Conservation (phyloP, 2,113 vertebrate genomes). For the Stictonetta naevosa region DNA sequence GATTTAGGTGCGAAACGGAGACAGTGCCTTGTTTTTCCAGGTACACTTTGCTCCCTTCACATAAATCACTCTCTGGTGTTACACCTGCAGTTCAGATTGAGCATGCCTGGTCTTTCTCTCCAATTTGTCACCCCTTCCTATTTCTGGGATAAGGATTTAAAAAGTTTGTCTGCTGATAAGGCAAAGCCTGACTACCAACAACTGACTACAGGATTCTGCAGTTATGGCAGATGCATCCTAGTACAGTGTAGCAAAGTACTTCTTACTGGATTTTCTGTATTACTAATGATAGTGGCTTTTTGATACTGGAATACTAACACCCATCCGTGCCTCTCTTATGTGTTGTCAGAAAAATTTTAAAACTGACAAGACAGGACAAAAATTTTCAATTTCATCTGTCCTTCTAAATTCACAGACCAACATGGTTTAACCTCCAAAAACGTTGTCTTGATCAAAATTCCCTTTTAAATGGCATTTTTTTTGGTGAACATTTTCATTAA, state of each 20-base stretch:
- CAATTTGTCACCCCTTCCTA: neutral
- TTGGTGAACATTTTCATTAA: neutral
- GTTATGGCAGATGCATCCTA: neutral
- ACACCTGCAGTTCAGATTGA: neutral
- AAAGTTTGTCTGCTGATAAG: neutral
- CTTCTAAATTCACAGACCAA: neutral
- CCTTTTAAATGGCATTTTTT: neutral
- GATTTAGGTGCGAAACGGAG: constrained; percentile 21
- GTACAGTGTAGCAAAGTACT: neutral
- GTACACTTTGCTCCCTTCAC: constrained; percentile 7
- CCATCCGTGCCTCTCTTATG: neutral
- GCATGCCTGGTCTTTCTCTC: neutral
- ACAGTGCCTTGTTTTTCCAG: neutral
- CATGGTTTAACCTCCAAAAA: neutral
- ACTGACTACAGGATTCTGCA: neutral
- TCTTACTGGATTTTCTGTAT: neutral
- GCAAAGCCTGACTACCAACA: neutral
- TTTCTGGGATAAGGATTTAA: neutral
- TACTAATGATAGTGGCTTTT: neutral
- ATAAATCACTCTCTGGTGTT: neutral
- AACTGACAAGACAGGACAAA: neutral
- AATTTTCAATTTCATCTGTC: neutral
- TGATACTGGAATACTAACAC: neutral
- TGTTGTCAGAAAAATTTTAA: neutral
- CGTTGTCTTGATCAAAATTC: neutral